Percentiles rank a stretch among this genome's conserved stretches.
Conservation (phyloP, 2,888 invertebrate species). For the Ichneumoninae sp. region DNA sequence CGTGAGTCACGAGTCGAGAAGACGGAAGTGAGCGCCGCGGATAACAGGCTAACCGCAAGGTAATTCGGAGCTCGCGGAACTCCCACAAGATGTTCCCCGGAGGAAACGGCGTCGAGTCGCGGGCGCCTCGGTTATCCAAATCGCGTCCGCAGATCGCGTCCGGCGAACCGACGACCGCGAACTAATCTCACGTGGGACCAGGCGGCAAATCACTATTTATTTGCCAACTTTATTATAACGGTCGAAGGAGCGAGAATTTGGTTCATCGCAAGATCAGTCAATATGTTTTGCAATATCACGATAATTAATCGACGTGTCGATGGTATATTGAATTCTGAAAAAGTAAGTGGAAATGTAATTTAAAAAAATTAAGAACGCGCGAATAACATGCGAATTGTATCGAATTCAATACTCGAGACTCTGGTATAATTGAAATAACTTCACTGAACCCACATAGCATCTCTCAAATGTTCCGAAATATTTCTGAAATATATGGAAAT, state of each 20-base stretch:
- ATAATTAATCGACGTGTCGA: too few species aligned
- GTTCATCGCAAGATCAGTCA: too few species aligned
- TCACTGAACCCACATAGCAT: too few species aligned
- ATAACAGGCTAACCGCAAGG: conserved; percentile 31
- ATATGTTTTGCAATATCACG: too few species aligned
- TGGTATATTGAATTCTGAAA: too few species aligned
- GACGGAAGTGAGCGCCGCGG: conserved; percentile 39
- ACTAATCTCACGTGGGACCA: conserved; percentile 35
- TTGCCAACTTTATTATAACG: background rate
- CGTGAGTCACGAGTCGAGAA: conserved; percentile 29
- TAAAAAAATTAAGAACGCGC: too few species aligned
- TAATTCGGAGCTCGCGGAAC: conserved; percentile 49
- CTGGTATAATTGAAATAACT: too few species aligned
- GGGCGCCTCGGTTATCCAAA: conserved; percentile 21
- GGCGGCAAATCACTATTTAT: conserved; percentile 50
- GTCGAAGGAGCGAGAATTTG: background rate
- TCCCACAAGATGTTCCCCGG: conserved; percentile 40
- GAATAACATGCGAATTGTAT: too few species aligned
- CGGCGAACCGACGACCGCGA: background rate
- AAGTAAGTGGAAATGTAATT: too few species aligned
- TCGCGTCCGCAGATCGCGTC: conserved; percentile 25
- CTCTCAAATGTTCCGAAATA: too few species aligned
- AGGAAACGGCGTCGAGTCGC: conserved; percentile 20
- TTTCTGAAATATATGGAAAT: too few species aligned
- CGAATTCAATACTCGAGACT: too few species aligned